Base-by-base conservation (phyloP, 2,113 vertebrate species). In the Abramis brama region DNA sequence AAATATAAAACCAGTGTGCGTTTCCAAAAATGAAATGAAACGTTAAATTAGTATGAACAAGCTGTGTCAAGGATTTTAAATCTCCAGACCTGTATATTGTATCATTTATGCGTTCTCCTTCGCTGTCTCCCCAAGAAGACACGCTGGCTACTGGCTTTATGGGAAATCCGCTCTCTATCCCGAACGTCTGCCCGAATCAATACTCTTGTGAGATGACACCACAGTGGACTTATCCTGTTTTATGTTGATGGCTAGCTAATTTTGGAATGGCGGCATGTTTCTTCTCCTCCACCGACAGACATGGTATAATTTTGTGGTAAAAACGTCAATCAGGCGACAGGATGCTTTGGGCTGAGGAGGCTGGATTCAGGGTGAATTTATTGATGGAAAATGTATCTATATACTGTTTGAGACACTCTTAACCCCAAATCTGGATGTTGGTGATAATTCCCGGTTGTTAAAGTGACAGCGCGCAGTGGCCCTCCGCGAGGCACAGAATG, bases 401-500 rank as follows among this genome's bases (percentile, higher is more conserved):
- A 96, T 95, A 97, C 95, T 96, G 94, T 91, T 94, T 91, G 90
- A 93, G 94, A 93, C 92, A 91, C 92, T 87, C 96, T 92, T 96
- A 96, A 96, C 96, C 96, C 90, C 90, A 94, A 96, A 95, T 95
- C 96, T 96, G 95, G 95, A 95, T 96, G 94, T 94, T 92, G 93
- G 94, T 96, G 97, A 97, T 97, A 96, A 97, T 97, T 98, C 93
- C 96, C 94, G 95, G 97, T 96, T 96, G 96, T 96, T 95, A 96
- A 97, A 97, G 95, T 97, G 97, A 97, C 97, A 97, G 94, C 90
- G 94, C 93, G 93, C 95, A 91, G 95, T 93, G 96, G 93, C 92
- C 95, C 95, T 93, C 92, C 73, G 89, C 90, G 92, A 93, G 94
- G 92, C 93, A 94, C 88, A 92, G 94, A 94, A 94, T 94, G 93